phyloP scores from a whole-genome alignment of 2,888 invertebrate species.

The Microchrysa polita region DNA sequence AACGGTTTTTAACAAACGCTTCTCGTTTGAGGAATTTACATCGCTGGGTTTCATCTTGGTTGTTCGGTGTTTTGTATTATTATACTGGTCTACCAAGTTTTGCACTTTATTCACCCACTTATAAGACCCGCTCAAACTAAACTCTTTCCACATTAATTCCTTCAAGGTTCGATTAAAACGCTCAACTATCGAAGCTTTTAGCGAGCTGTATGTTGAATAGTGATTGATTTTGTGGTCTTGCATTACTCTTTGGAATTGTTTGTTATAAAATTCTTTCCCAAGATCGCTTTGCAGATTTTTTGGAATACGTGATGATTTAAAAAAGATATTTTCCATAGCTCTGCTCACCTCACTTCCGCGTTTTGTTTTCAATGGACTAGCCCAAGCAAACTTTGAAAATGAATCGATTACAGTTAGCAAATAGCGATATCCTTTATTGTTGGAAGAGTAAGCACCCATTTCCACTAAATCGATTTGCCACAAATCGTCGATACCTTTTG shows the following conservation, averaged over 20 bases:
- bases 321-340: background rate
- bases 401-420: conserved; percentile 60
- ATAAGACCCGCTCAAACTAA: conserved; percentile 52
- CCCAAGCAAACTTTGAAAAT: conserved; percentile 58
- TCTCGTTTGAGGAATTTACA: background rate
- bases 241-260: conserved; percentile 48
- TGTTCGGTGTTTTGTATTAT: background rate
- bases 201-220: conserved; percentile 49
- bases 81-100: conserved; percentile 45
- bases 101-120: conserved; percentile 50
- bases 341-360: background rate
- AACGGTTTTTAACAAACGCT: background rate
- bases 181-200: conserved; percentile 46
- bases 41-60: background rate
- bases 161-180: conserved; percentile 52
- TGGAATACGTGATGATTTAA: conserved; percentile 41
- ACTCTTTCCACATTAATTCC: conserved; percentile 50
- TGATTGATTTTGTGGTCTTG: conserved; percentile 49
- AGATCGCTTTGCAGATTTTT: conserved; percentile 56
- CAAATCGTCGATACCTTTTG: conserved; percentile 60
- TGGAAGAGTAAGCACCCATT: conserved; percentile 55
- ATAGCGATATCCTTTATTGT: conserved; percentile 57
- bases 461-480: conserved; percentile 64
- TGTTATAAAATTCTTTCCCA: conserved; percentile 57
- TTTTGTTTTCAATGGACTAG: background rate